Base-by-base conservation (phyloP, 2,797 vertebrate genomes). In the Loris lydekkerianus region DNA sequence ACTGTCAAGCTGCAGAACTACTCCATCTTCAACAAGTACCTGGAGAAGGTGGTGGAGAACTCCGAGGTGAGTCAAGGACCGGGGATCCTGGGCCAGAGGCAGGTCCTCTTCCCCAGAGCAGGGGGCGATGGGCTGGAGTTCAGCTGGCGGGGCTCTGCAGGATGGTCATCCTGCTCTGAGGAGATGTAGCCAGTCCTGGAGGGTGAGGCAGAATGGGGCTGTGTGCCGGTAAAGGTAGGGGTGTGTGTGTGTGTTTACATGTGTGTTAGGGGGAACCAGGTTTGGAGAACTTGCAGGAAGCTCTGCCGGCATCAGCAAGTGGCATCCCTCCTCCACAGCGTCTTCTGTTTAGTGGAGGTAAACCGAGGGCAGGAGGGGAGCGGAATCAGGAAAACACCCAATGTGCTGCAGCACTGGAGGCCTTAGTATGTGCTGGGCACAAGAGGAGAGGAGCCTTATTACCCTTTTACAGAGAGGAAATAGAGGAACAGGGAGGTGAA, bases 1-100 rank as follows among this genome's bases (percentile, higher is more conserved):
- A 90, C 29, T 0, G 0, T 1, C 25, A 97, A 88, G 63, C 56
- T 98, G 77, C 96, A 96, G 88, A 96, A 97, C n/a, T 98, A 98
- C 13, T 95, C 95, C 6, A 37, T 95, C 91, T 98, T 98, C 97
- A 97, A 89, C 49, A 97, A 86, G 46, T 98, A 98, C 94, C 83
- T 99, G 95, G 97, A 98, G 43, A 97, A 97, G 17, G 98, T 98
- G 89, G 98, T 98, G 87, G 96, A 98, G 95, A 84, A 84, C 80
- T 98, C 98, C 0, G 96, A 98, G 94, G 98, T 98, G 96, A 96
- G 98, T 43, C 34, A 23, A 9, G 13, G 58, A n/a, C 21, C 18
- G 15, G 10, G 11, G 7, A 9, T 2, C 2, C 49, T 53, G 49
- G 49, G 49, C 49, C 49, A 53, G 49, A 53, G 2, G 13, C 10